Evolutionary conservation across 2,888 invertebrate genomes (phyloP).

Genomic region (Drepana falcataria): DNA sequence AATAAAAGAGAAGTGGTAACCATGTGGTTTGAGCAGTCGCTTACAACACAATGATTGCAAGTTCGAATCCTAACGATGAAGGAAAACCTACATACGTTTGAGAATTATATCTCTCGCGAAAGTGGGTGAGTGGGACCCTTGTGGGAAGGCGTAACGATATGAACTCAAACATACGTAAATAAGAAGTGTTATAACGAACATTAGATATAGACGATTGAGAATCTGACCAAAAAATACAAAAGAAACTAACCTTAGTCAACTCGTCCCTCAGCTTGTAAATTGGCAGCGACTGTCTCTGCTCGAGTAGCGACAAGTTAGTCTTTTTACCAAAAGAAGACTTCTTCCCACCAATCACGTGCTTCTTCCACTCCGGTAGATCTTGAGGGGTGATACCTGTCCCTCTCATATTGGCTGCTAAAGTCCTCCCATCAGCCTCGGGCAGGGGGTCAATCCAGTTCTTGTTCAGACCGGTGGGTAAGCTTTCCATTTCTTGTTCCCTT

Average conservation of each 20-base stretch:
- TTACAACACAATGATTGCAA: too few relatives aligned
- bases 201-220: too few relatives aligned
- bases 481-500: slow-evolving; percentile 93
- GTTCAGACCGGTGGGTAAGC: slow-evolving; percentile 86
- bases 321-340: slow-evolving; percentile 99
- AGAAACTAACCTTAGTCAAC: slow-evolving; percentile 86
- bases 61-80: too few relatives aligned
- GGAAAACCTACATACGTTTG: too few relatives aligned
- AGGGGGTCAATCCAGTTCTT: slow-evolving; percentile 98
- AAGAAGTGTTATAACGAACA: too few relatives aligned
- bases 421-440: slow-evolving; percentile 87
- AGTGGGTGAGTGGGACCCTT: too few relatives aligned
- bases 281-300: slow-evolving; percentile 96
- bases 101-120: too few relatives aligned
- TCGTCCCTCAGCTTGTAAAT: slow-evolving; percentile 98
- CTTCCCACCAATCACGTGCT: slow-evolving; percentile 97
- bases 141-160: too few relatives aligned
- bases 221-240: not conserved
- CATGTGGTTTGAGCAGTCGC: too few relatives aligned
- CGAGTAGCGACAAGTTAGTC: slow-evolving; percentile 94
- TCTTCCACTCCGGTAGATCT: slow-evolving; percentile 99
- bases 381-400: slow-evolving; percentile 91
- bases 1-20: too few relatives aligned
- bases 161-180: too few relatives aligned
- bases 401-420: slow-evolving; percentile 87